Percentiles rank a stretch among this genome's conserved stretches.
phyloP scores from a whole-genome alignment of 2,113 vertebrate genomes.

The Orthonyx spaldingii region DNA sequence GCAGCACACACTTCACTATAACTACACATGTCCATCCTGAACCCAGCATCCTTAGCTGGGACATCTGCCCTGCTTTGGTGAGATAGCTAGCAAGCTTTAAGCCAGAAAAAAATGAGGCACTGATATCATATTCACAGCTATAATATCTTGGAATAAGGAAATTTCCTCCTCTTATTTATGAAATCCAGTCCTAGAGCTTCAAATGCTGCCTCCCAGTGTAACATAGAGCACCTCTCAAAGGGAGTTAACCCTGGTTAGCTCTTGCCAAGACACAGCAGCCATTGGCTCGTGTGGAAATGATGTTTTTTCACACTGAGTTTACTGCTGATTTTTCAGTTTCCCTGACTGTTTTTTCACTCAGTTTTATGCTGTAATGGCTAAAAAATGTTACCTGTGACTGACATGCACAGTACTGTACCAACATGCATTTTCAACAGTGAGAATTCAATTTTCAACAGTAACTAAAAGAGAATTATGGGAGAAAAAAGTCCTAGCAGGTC shows the following conservation, averaged over 20 bases:
- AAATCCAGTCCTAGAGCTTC: not conserved
- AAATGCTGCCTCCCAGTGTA: not conserved
- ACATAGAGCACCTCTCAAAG: not conserved
- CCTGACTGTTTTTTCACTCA: not conserved
- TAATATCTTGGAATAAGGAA: not conserved
- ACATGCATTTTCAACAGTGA: not conserved
- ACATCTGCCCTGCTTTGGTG: not conserved
- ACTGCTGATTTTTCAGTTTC: not conserved
- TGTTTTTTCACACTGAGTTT: not conserved
- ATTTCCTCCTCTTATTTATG: not conserved
- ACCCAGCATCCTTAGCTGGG: not conserved
- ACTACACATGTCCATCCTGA: accelerated
- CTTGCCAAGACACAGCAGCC: not conserved
- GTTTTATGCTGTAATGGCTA: not conserved
- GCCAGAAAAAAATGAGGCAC: not conserved
- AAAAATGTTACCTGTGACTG: not conserved
- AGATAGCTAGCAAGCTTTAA: not conserved
- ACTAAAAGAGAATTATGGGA: not conserved
- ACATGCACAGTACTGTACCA: accelerated
- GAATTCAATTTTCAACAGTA: no score
- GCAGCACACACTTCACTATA: not conserved
- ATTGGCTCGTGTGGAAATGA: not conserved
- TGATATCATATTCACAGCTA: not conserved
- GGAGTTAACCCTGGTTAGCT: not conserved
- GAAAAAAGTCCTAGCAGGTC: not conserved